Evolutionary conservation across 2,888 invertebrate species (phyloP).

Genomic region (Scaptomyza flava): DNA sequence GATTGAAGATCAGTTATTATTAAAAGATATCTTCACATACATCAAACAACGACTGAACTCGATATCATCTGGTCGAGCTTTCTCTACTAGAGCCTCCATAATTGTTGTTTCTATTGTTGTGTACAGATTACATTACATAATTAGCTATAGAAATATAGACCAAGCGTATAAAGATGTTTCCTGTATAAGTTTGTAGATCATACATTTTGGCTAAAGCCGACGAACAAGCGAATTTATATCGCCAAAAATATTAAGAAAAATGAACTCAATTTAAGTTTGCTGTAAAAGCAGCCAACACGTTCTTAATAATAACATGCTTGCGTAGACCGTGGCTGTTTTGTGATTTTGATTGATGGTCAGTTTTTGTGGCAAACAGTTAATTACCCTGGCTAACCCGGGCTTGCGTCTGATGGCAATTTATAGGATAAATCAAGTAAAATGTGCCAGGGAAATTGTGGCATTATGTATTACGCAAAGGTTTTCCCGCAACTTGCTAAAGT

Average conservation of each 20-base stretch:
- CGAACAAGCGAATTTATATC: too few relatives aligned
- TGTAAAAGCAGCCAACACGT: background rate
- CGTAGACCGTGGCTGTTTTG: background rate
- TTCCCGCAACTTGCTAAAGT: background rate
- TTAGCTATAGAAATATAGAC: too few relatives aligned
- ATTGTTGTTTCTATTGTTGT: background rate
- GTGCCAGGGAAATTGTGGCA: conserved; percentile 17
- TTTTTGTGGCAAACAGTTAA: conserved; percentile 53
- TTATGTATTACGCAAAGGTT: background rate
- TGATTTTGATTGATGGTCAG: conserved; percentile 61
- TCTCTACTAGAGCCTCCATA: too few relatives aligned
- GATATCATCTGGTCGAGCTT: too few relatives aligned
- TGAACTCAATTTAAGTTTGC: background rate
- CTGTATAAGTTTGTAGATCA: too few relatives aligned
- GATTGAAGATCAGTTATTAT: too few relatives aligned
- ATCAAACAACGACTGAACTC: too few relatives aligned
- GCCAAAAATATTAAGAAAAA: too few relatives aligned
- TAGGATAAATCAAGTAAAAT: conserved; percentile 30
- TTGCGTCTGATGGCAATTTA: conserved; percentile 37
- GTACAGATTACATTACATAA: too few relatives aligned
- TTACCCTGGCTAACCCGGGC: conserved; percentile 29
- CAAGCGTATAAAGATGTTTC: too few relatives aligned
- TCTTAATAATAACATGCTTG: conserved; percentile 27
- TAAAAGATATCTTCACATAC: too few relatives aligned
- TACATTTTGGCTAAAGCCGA: background rate